These are phyloP conservation scores for Melieria crassipennis DNA, from an alignment of 2,888 invertebrate species.

Conservation along the genomic window DNA sequence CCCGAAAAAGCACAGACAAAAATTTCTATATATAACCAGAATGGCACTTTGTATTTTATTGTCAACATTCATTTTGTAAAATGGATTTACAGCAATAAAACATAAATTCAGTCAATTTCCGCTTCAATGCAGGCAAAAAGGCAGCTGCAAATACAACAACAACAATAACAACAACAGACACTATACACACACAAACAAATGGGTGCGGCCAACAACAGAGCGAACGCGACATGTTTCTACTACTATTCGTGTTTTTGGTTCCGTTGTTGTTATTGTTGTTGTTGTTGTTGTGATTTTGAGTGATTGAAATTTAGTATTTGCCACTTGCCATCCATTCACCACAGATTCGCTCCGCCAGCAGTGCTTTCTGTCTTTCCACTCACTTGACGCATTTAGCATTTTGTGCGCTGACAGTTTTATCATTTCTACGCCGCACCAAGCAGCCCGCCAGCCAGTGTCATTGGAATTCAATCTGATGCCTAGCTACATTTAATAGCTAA, in stretches of 20 bases:
- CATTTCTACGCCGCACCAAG: constrained; percentile 1
- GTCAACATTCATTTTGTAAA: constrained; percentile 18
- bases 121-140: neutral
- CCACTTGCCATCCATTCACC: too few species aligned
- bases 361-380: neutral
- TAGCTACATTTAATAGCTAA: too few species aligned
- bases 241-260: too few species aligned
- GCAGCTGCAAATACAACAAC: neutral
- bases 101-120: constrained; percentile 8
- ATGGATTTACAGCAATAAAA: constrained; percentile 8
- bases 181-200: neutral
- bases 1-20: too few species aligned
- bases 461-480: too few species aligned
- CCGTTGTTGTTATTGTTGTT: neutral
- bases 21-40: too few species aligned
- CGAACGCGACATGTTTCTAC: too few species aligned
- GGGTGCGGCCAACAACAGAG: neutral
- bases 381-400: neutral
- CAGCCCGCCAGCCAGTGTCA: too few species aligned
- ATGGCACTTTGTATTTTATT: neutral
- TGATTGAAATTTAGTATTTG: constrained; percentile 19
- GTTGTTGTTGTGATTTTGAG: constrained; percentile 7
- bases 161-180: neutral
- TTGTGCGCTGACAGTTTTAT: constrained; percentile 19
- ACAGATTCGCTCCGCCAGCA: too few species aligned